Evolutionary conservation across 64 coral and sea anemone genomes (phyloP).

Genomic region (Exaiptasia diaphana): DNA sequence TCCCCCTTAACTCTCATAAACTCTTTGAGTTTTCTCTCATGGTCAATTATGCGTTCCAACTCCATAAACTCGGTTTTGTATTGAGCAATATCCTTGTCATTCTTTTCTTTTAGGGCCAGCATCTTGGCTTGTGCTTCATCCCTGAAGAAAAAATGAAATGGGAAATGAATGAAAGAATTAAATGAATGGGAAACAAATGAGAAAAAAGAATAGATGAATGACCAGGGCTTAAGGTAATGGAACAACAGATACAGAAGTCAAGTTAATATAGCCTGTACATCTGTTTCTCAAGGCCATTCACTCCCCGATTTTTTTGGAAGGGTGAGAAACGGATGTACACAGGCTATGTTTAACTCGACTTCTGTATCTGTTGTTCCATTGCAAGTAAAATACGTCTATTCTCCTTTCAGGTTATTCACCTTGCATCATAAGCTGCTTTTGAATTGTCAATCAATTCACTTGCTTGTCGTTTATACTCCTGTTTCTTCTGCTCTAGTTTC

Average conservation of each 20-base stretch:
- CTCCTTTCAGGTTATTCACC: conserved; percentile 29
- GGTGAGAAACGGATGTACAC: too few relatives aligned
- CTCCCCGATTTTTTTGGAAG: too few relatives aligned
- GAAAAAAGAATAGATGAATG: neutral
- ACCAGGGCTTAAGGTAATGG: neutral
- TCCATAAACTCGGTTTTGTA: conserved; percentile 98
- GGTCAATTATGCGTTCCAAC: conserved; percentile 95
- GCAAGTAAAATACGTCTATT: too few relatives aligned
- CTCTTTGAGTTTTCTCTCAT: conserved; percentile 96
- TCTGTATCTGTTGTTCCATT: too few relatives aligned
- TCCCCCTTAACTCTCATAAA: conserved; percentile 98
- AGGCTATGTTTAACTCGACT: too few relatives aligned
- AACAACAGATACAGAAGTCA: too few relatives aligned
- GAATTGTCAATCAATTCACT: conserved; percentile 93
- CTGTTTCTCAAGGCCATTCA: too few relatives aligned
- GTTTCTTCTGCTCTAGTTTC: conserved; percentile 77
- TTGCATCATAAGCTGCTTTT: conserved; percentile 87
- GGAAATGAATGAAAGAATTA: neutral
- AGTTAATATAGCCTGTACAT: too few relatives aligned
- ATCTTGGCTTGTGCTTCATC: conserved; percentile 99
- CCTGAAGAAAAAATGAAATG: conserved; percentile 23
- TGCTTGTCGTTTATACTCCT: conserved; percentile 78
- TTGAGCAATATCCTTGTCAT: conserved; percentile 93
- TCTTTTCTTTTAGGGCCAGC: conserved; percentile 98
- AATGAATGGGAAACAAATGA: neutral